Evolutionary conservation across 2,113 vertebrate species (phyloP), one percentile per base, ranked within the genome.

Genomic region (Chaenocephalus aceratus): DNA sequence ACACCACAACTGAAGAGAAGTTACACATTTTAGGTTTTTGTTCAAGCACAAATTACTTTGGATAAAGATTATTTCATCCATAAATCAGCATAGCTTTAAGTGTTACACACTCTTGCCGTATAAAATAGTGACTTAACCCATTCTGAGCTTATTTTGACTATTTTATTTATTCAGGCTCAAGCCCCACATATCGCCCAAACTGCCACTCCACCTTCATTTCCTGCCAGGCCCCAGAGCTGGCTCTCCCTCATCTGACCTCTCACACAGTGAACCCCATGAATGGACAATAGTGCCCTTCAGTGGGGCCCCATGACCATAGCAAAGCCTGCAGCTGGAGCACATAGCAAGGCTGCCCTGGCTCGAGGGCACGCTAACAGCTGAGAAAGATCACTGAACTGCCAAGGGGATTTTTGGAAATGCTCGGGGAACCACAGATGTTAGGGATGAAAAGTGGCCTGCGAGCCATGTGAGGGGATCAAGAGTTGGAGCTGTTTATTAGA

Each of bases 221-320:
- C 94, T 94, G 93, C 81, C 88, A 61, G 77, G 88, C 85, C 86
- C 72, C 79, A 61, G 67, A 45, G 44, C 64, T 23, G 62, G 64
- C 81, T 88, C 92, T 88, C 85, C 84, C 88, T 89, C 85, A 65
- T 85, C 80, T 93, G 94, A 94, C 93, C 93, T 92, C 91, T 94
- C 92, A 91, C 93, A 94, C 90, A 94, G 82, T 92, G 91, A 94
- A 93, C 91, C 90, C 88, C 89, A 87, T 95, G 92, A 94, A 94
- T 93, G 92, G 91, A 94, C 94, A 95, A 95, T 94, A 88, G 86
- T 91, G 87, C 83, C 93, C 94, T 94, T 95, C 86, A 92, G 85
- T 66, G 68, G 84, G 90, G 91, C 89, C 91, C 90, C 90, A 77
- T 75, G 86, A 86, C 91, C 90, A 88, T 68, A 85, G 89, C 85